Percentiles rank a stretch among this genome's conserved stretches.
Conservation (phyloP, 2,888 invertebrate species). For the Drosophila testacea region DNA sequence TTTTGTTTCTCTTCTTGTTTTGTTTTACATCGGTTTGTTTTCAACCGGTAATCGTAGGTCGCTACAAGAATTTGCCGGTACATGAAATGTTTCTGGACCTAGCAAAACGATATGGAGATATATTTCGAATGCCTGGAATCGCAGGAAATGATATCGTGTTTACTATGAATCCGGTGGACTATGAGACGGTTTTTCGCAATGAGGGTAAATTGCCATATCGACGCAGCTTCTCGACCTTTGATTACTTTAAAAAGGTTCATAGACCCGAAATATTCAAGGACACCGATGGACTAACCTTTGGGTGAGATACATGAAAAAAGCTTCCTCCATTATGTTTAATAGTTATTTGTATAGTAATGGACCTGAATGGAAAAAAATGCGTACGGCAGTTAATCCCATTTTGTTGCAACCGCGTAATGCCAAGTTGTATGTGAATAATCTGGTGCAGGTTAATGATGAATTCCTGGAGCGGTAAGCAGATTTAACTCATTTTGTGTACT, state of each 20-base stretch:
- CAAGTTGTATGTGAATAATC: slow-evolving; percentile 86
- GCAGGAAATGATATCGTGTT: slow-evolving; percentile 81
- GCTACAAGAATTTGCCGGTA: slow-evolving; percentile 49
- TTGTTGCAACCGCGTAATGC: slow-evolving; percentile 88
- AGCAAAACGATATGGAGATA: slow-evolving; percentile 81
- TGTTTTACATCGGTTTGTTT: not conserved
- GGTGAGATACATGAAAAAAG: slow-evolving; percentile 45
- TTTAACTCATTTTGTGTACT: not conserved
- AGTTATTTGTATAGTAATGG: slow-evolving; percentile 86
- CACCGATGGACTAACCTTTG: slow-evolving; percentile 64
- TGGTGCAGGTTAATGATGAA: slow-evolving; percentile 86
- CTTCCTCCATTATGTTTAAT: not conserved
- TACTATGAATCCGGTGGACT: slow-evolving; percentile 86
- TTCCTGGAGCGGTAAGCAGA: slow-evolving; percentile 78
- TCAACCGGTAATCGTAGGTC: slow-evolving; percentile 49
- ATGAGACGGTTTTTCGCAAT: slow-evolving; percentile 85
- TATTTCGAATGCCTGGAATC: slow-evolving; percentile 84
- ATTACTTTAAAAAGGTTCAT: slow-evolving; percentile 82
- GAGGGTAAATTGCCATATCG: slow-evolving; percentile 86
- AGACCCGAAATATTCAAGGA: slow-evolving; percentile 65
- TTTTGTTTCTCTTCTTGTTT: not conserved
- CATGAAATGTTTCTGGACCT: slow-evolving; percentile 64
- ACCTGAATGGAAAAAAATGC: slow-evolving; percentile 88
- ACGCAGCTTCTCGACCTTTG: slow-evolving; percentile 83
- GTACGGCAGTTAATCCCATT: slow-evolving; percentile 89